Percentiles rank a stretch among this genome's conserved stretches.
Evolutionary conservation across 1,140 invertebrate genomes (phyloP).

Genomic region (Plodia interpunctella): DNA sequence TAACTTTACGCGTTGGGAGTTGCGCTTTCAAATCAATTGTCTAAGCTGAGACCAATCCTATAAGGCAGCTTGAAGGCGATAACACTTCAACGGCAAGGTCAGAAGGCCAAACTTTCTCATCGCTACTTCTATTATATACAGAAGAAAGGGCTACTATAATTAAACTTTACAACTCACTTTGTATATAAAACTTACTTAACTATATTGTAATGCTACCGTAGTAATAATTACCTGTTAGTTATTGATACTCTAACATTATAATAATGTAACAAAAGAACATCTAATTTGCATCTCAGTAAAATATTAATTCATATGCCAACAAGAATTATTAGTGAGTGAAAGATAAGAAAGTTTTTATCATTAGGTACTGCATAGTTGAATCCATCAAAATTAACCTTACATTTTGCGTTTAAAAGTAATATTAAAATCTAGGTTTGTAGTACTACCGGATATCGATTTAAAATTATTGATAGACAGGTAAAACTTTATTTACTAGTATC

Average conservation of each 20-base stretch:
- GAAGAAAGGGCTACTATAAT: not conserved
- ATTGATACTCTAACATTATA: not conserved
- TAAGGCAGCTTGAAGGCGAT: not conserved
- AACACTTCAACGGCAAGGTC: conserved; percentile 5
- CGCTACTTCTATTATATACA: not conserved
- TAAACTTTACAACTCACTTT: not conserved
- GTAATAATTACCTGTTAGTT: not conserved
- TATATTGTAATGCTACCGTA: not conserved
- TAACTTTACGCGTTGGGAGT: not conserved
- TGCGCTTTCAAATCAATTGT: conserved; percentile 4
- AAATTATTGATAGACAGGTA: no score
- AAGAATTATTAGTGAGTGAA: no score
- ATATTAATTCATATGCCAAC: no score
- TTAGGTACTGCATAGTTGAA: no score
- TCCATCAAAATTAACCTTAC: no score
- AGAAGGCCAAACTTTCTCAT: not conserved
- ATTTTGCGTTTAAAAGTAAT: no score
- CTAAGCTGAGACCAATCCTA: not conserved
- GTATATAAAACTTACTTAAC: not conserved
- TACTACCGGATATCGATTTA: no score
- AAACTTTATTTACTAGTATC: no score
- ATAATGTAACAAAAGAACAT: not conserved
- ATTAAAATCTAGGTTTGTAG: no score
- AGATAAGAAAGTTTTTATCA: no score
- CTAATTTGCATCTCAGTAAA: not conserved